Conservation (phyloP, 2,888 invertebrate genomes). For the Ommatoiulus sabulosus region DNA sequence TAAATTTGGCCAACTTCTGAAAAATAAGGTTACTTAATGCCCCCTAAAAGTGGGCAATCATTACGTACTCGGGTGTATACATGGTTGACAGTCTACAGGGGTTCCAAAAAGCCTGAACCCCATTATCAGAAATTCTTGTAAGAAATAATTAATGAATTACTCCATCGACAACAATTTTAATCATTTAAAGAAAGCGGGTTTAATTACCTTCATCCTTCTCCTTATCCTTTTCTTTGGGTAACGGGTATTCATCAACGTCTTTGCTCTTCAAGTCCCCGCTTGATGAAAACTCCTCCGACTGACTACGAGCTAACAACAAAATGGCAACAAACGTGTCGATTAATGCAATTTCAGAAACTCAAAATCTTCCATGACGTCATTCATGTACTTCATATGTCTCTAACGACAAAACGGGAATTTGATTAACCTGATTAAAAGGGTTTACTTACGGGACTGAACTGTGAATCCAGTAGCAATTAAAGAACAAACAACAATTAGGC, state of each 20-base stretch:
- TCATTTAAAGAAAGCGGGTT: no score
- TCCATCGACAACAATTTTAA: no score
- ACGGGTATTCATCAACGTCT: conserved; percentile 64
- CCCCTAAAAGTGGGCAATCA: neutral
- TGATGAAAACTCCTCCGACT: conserved; percentile 94
- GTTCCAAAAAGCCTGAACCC: no score
- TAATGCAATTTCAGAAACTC: neutral
- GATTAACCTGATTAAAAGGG: neutral
- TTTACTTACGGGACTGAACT: conserved; percentile 35
- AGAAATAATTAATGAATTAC: no score
- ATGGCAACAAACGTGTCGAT: neutral
- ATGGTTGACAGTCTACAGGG: neutral
- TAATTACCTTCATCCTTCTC: conserved; percentile 67
- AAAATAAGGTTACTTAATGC: neutral
- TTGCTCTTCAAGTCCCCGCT: conserved; percentile 78
- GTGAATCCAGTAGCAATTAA: conserved; percentile 47
- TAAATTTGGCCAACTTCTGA: no score
- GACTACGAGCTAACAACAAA: conserved; percentile 83
- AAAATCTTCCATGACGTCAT: neutral
- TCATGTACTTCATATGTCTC: neutral
- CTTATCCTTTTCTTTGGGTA: conserved; percentile 63
- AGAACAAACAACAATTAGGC: conserved; percentile 31
- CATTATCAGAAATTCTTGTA: no score
- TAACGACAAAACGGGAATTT: neutral
- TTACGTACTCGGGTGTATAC: neutral